Percentiles rank a stretch among this genome's conserved stretches.
Conservation (phyloP, 2,113 vertebrate species). For the Oceanites oceanicus region DNA sequence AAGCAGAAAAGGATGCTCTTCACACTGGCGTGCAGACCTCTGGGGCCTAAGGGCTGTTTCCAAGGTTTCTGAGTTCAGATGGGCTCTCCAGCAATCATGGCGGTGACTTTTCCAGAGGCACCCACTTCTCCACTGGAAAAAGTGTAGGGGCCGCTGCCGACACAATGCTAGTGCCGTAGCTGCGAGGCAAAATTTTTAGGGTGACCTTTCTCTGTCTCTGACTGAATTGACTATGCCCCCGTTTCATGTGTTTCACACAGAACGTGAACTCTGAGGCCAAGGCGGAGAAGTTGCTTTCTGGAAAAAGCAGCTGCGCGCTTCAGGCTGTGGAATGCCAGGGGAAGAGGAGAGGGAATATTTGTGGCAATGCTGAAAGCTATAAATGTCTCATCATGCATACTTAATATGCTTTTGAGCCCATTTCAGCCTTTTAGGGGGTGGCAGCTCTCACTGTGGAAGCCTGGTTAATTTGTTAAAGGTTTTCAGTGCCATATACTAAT, state of each 20-base stretch:
- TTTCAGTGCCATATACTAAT: not conserved
- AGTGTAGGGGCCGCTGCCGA: rapidly evolving
- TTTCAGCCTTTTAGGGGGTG: slow-evolving; percentile 41
- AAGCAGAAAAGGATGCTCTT: not conserved
- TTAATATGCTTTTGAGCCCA: slow-evolving; percentile 51
- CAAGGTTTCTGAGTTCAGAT: not conserved
- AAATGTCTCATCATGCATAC: slow-evolving; percentile 59
- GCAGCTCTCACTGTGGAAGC: not conserved
- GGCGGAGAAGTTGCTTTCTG: not conserved
- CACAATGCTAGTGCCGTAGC: not conserved
- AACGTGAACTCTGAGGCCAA: not conserved
- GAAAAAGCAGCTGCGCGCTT: slow-evolving; percentile 24
- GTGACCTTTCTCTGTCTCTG: not conserved
- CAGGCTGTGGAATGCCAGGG: slow-evolving; percentile 21
- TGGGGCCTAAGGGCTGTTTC: rapidly evolving
- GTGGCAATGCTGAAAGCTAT: slow-evolving; percentile 53
- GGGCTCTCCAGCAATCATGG: not conserved
- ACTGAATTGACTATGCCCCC: not conserved
- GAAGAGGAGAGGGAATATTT: slow-evolving; percentile 57
- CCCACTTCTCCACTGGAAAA: not conserved
- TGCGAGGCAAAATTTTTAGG: not conserved
- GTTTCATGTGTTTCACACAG: not conserved
- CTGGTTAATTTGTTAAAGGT: slow-evolving; percentile 7
- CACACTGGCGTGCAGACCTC: not conserved
- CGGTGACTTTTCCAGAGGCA: not conserved